These are phyloP conservation scores for Oncorhynchus gorbuscha DNA, from an alignment of 2,113 vertebrate species.

Conservation along the genomic window DNA sequence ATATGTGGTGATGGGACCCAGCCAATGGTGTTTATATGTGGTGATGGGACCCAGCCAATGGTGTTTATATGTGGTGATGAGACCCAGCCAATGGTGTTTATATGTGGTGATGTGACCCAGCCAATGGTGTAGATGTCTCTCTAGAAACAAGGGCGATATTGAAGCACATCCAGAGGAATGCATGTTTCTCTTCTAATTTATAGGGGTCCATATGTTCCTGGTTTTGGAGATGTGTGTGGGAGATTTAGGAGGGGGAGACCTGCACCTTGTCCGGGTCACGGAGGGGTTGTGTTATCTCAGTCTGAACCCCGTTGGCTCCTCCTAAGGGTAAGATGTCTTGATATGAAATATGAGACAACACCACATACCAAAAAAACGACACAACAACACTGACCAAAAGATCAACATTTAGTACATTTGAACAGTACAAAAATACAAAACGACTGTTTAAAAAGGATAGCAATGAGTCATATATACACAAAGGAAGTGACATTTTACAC, in stretches of 20 bases:
- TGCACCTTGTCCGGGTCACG: constrained; percentile 57
- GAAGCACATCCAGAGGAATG: constrained; percentile 47
- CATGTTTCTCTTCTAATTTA: constrained; percentile 61
- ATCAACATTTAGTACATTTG: constrained; percentile 51
- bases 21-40: too few relatives aligned
- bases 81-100: too few relatives aligned
- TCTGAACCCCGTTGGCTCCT: constrained; percentile 19
- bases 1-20: too few relatives aligned
- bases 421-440: constrained; percentile 44
- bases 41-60: too few relatives aligned
- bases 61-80: too few relatives aligned
- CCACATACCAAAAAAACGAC: background rate
- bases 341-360: too few relatives aligned
- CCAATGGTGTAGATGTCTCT: too few relatives aligned
- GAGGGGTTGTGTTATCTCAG: too few relatives aligned
- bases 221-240: constrained; percentile 65
- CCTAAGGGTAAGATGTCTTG: background rate
- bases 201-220: constrained; percentile 60
- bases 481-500: constrained; percentile 15
- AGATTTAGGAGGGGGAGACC: constrained; percentile 62
- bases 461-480: constrained; percentile 59
- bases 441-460: constrained; percentile 34
- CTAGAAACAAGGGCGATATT: constrained; percentile 12
- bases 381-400: constrained; percentile 5
- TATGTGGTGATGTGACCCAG: too few relatives aligned